phyloP scores from a whole-genome alignment of 2,888 invertebrate genomes.

The Limnephilus marmoratus region DNA sequence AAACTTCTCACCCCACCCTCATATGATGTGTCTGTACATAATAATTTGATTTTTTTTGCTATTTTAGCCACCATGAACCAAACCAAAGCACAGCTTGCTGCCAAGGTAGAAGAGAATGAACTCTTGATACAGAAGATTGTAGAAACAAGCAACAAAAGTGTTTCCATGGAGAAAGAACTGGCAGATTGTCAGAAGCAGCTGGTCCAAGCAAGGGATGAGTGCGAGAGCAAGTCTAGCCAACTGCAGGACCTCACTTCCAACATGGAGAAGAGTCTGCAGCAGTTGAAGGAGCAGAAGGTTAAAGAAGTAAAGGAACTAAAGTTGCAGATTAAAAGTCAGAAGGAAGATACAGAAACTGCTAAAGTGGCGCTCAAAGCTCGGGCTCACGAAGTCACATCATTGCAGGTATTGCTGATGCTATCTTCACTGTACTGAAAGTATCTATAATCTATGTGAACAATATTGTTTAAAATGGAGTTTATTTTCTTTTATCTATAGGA shows the following conservation, averaged over 20 bases:
- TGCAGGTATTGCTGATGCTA: constrained; percentile 51
- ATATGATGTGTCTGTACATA: too few relatives aligned
- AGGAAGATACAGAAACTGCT: constrained; percentile 71
- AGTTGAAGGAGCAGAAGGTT: constrained; percentile 73
- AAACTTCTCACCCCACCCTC: too few relatives aligned
- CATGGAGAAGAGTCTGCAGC: constrained; percentile 62
- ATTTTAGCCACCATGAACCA: constrained; percentile 72
- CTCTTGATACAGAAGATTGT: constrained; percentile 69
- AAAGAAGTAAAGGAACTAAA: constrained; percentile 78
- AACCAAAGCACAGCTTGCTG: constrained; percentile 75
- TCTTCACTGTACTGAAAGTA: background rate
- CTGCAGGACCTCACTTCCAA: constrained; percentile 57
- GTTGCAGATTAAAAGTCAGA: constrained; percentile 76
- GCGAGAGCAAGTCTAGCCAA: constrained; percentile 58
- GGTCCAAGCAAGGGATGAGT: constrained; percentile 55
- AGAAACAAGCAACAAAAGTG: constrained; percentile 56
- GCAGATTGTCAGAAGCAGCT: constrained; percentile 55
- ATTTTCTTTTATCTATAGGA: constrained; percentile 53
- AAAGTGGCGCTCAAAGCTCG: constrained; percentile 69
- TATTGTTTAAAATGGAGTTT: background rate
- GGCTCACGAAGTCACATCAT: constrained; percentile 66
- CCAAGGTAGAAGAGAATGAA: constrained; percentile 77
- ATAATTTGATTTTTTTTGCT: background rate
- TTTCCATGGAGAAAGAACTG: constrained; percentile 58
- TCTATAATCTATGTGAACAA: background rate